Base-by-base conservation (phyloP, 2,888 invertebrate species). In the Calameuta pallipes region DNA sequence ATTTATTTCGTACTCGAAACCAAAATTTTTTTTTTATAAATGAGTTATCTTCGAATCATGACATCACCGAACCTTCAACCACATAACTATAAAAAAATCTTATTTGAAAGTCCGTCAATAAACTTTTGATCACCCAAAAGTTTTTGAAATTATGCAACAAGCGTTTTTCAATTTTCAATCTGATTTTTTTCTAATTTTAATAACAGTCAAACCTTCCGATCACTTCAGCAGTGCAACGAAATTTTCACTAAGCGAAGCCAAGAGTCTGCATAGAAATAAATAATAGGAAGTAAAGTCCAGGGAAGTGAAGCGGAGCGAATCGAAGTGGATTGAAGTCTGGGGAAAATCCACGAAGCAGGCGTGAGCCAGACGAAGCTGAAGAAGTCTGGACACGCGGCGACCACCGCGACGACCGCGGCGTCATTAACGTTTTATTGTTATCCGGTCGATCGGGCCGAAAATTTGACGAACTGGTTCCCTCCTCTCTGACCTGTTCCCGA, bases 361-460 rank as follows among this genome's bases (percentile, higher is more conserved):
- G 56, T 23, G 56, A 56, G 56, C 23, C 56, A 56, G 56, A 23
- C 56, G 56, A 56, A 56, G 56, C 56, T 56, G 56, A 56, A 23
- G 37, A 74, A 34, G 34, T 30, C 33, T 34, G 79, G 76, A 79
- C 76, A 76, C 76, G 79, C 73, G 74, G 76, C 79, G 86, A 87
- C 87, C 83, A 85, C 85, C 85, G 81, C 82, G 84, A 78, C 77
- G 80, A 75, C 75, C 81, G 80, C 80, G 83, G 83, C 84, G 85
- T 87, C 86, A 85, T 86, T 85, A 84, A 83, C 82, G 87, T 89
- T 89, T 89, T 88, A 89, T 89, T 88, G 85, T 85, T 86, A 85
- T 86, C 82, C 89, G 85, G 83, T 85, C 84, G 88, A 89, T 85
- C 86, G 80, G 81, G 73, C 82, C 84, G 83, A 87, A 87, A 88